Conservation (phyloP, 2,797 vertebrate species). For the Fundulus diaphanus region DNA sequence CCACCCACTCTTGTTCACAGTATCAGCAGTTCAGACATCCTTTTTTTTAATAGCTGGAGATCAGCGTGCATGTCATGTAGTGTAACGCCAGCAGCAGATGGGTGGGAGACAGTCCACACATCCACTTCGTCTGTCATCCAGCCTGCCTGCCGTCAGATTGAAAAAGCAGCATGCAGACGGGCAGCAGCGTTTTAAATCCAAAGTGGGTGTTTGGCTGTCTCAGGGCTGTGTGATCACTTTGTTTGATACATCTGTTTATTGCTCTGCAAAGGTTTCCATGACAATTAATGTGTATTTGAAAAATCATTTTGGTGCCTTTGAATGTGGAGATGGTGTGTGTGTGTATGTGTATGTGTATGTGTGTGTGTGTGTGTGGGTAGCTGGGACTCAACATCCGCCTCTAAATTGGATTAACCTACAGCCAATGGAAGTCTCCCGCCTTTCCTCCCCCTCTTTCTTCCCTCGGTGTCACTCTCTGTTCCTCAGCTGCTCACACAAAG, state of each 20-base stretch:
- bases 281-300: conserved; percentile 80
- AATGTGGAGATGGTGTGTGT: conserved; percentile 33
- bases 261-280: conserved; percentile 86
- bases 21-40: conserved; percentile 66
- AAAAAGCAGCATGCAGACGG: conserved; percentile 28
- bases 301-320: conserved; percentile 62
- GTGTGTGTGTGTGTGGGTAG: conserved; percentile 40
- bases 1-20: conserved; percentile 70
- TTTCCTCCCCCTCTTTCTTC: conserved; percentile 3
- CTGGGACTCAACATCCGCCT: conserved; percentile 77
- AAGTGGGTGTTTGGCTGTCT: conserved; percentile 57
- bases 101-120: conserved; percentile 32
- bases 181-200: conserved; percentile 56
- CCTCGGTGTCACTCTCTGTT: conserved; percentile 10
- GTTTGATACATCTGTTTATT: conserved; percentile 82
- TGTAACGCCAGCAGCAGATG: conserved; percentile 31
- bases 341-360: conserved; percentile 28
- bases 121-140: conserved; percentile 22
- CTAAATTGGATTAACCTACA: conserved; percentile 81
- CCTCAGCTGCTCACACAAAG: conserved; percentile 33
- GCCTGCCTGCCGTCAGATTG: conserved; percentile 28
- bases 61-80: conserved; percentile 53
- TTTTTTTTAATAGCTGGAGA: conserved; percentile 58
- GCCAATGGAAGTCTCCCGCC: conserved; percentile 52
- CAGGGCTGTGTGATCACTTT: conserved; percentile 74